phyloP scores from a whole-genome alignment of 1,140 invertebrate species.

The Danaus plexippus region DNA sequence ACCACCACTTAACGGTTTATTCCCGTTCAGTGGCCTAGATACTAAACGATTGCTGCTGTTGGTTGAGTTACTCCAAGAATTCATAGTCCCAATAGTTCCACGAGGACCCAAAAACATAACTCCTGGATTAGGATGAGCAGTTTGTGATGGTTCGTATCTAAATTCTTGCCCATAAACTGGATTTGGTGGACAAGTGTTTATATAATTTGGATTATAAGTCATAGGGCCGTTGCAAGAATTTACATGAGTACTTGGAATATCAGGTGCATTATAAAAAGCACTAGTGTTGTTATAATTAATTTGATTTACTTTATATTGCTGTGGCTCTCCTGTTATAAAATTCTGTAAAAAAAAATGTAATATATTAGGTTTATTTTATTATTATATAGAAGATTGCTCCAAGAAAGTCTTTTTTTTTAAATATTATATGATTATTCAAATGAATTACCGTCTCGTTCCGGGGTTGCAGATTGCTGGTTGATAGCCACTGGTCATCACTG shows the following conservation, averaged over 20 bases:
- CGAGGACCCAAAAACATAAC: constrained; percentile 11
- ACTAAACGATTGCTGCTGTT: constrained; percentile 6
- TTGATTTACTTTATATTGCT: constrained; percentile 16
- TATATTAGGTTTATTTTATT: neutral
- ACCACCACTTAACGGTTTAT: constrained; percentile 11
- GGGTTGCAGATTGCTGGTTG: constrained; percentile 13
- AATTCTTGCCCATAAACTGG: constrained; percentile 8
- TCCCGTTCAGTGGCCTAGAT: constrained; percentile 5
- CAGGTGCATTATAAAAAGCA: constrained; percentile 7
- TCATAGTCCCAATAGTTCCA: constrained; percentile 6
- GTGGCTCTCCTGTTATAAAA: constrained; percentile 10
- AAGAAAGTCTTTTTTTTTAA: neutral
- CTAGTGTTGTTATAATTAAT: constrained; percentile 10
- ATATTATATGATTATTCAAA: constrained; percentile 13
- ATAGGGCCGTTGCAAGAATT: constrained; percentile 12
- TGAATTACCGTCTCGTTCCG: constrained; percentile 29
- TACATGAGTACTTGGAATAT: neutral
- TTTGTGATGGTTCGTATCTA: constrained; percentile 9
- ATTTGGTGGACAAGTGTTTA: constrained; percentile 6
- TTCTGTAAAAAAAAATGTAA: constrained; percentile 18
- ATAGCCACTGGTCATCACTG: constrained; percentile 31
- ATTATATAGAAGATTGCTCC: neutral
- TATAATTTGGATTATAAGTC: constrained; percentile 16
- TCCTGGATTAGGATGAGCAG: constrained; percentile 5
- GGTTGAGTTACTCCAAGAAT: constrained; percentile 5